Evolutionary conservation across 2,888 invertebrate genomes (phyloP).

Genomic region (Copidosoma aretas): DNA sequence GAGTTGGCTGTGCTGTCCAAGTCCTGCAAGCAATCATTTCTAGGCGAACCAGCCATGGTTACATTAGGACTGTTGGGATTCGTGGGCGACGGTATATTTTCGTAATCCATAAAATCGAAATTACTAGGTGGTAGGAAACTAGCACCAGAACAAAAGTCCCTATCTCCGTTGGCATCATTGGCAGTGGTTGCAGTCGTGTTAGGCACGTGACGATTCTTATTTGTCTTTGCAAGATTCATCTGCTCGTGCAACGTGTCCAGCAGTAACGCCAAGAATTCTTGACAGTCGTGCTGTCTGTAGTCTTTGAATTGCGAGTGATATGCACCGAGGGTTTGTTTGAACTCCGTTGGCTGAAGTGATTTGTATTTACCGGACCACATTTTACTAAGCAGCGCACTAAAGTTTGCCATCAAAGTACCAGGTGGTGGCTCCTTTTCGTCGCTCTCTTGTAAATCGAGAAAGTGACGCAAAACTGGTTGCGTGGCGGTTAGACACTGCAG

Average conservation of each 20-base stretch:
- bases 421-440: slow-evolving; percentile 55
- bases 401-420: slow-evolving; percentile 64
- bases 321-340: slow-evolving; percentile 67
- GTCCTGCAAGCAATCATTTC: slow-evolving; percentile 56
- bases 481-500: slow-evolving; percentile 67
- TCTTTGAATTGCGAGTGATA: slow-evolving; percentile 71
- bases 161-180: slow-evolving; percentile 52
- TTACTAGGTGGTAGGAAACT: slow-evolving; percentile 50
- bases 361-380: slow-evolving; percentile 68
- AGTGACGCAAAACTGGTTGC: slow-evolving; percentile 65
- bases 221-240: slow-evolving; percentile 62
- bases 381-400: slow-evolving; percentile 65
- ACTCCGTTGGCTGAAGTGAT: slow-evolving; percentile 66
- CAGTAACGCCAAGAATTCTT: slow-evolving; percentile 70
- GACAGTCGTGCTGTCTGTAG: slow-evolving; percentile 72
- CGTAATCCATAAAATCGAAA: slow-evolving; percentile 53
- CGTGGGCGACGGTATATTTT: slow-evolving; percentile 53
- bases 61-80: slow-evolving; percentile 56
- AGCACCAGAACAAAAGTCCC: slow-evolving; percentile 45
- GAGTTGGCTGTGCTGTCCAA: slow-evolving; percentile 58
- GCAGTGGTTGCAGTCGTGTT: slow-evolving; percentile 55
- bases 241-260: slow-evolving; percentile 71
- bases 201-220: slow-evolving; percentile 52
- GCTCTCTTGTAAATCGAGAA: slow-evolving; percentile 59
- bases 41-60: slow-evolving; percentile 58